Base-by-base conservation (phyloP, 2,113 vertebrate species). In the Lichenostomus cassidix region DNA sequence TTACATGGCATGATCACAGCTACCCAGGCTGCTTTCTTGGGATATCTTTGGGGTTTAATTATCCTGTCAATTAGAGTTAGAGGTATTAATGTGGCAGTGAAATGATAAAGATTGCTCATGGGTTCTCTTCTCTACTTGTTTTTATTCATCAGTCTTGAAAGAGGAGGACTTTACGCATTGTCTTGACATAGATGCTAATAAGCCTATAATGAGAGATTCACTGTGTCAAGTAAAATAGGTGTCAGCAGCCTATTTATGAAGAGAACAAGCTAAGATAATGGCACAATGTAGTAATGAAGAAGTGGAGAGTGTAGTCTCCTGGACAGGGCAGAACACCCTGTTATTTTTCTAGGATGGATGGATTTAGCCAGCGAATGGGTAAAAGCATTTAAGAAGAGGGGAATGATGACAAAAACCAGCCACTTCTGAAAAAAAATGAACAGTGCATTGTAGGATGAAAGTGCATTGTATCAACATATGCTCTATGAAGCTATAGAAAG, bases 31-130 rank as follows among this genome's bases (percentile, higher is more conserved):
- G 86, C 71, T 90, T 94, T 90, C 84, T 52, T 83, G 84, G 81
- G 65, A 88, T 95, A 83, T 82, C 71, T 88, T 83, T 73, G 81
- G 73, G n/a, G 19, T 86, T 91, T 94, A 95, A 96, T 96, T 95
- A 91, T 76, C 71, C 87, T 95, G 94, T 94, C 95, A 97, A 95
- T 89, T 97, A 94, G 60, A 95, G 82, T 96, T 86, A 96, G 83
- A 65, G 28, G 83, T 80, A 90, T 93, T 92, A 94, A 96, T 44
- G 56, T 77, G 63, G 41, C 78, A 94, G 41, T 55, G 83, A 95
- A 95, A 94, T 11, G 52, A 65, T 68, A 86, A 59, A 70, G 81
- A 93, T 89, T 89, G 70, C 71, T 92, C 74, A 23, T 52, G 62
- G 68, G 39, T 92, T 94, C 73, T 95, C 52, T 84, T 92, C 67